phyloP scores from a whole-genome alignment of 2,888 invertebrate species.

The Syrista parreyssii region DNA sequence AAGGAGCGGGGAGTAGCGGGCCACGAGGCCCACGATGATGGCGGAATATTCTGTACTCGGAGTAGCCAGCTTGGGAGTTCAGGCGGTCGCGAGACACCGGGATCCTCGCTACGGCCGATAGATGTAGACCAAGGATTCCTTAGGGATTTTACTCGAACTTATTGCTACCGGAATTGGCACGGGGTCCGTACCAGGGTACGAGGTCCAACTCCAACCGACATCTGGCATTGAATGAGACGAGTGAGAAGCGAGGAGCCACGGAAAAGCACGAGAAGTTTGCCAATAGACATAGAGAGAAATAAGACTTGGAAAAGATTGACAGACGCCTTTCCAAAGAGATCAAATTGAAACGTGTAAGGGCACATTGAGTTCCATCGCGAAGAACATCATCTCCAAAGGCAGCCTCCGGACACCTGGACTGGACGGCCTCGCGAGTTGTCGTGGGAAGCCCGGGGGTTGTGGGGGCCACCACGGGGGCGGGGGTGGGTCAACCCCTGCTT shows the following conservation, averaged over 20 bases:
- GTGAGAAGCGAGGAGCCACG: not conserved
- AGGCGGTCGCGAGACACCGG: not conserved
- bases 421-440: conserved; percentile 45
- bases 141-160: not conserved
- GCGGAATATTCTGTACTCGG: conserved; percentile 28
- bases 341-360: not conserved
- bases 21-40: conserved; percentile 45
- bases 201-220: not conserved
- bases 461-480: conserved; percentile 60
- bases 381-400: conserved; percentile 20
- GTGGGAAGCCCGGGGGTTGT: conserved; percentile 52
- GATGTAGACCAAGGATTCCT: not conserved
- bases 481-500: conserved; percentile 60
- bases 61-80: not conserved
- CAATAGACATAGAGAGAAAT: not conserved
- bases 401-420: conserved; percentile 27
- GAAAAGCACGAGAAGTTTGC: not conserved
- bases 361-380: not conserved
- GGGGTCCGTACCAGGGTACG: not conserved
- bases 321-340: not conserved
- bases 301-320: not conserved
- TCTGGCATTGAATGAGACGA: not conserved
- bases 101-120: conserved; percentile 1
- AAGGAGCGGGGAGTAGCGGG: conserved; percentile 23
- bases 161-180: not conserved